Evolutionary conservation across 2,113 vertebrate species (phyloP).

Genomic region (Camelus dromedarius): DNA sequence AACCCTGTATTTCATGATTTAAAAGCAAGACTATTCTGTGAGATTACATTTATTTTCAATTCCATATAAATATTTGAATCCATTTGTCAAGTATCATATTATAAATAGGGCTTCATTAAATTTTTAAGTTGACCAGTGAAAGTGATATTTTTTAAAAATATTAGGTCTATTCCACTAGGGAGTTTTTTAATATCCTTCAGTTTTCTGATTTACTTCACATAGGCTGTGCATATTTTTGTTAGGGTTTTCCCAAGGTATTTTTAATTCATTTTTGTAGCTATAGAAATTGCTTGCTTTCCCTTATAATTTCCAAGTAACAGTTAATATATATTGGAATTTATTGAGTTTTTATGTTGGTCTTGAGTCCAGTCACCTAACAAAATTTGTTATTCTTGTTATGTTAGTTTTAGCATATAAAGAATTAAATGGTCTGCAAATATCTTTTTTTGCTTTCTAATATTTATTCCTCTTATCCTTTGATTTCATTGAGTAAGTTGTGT

Average conservation of each 20-base stretch:
- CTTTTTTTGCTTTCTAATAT: not conserved
- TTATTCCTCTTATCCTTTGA: not conserved
- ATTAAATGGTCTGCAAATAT: not conserved
- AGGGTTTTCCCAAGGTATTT: not conserved
- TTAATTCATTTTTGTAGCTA: conserved; percentile 32
- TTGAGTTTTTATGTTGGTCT: not conserved
- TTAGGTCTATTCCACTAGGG: not conserved
- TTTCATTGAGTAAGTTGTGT: not conserved
- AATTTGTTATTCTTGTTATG: not conserved
- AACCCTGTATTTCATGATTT: not conserved
- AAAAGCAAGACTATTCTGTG: not conserved
- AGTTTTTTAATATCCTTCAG: not conserved
- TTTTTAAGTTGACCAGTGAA: not conserved
- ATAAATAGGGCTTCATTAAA: not conserved
- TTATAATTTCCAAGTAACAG: not conserved
- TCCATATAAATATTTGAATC: not conserved
- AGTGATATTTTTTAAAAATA: not conserved
- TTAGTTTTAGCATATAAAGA: not conserved
- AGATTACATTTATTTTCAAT: conserved; percentile 9
- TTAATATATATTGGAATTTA: not conserved
- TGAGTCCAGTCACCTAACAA: not conserved
- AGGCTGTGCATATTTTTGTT: not conserved
- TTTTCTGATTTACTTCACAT: not conserved
- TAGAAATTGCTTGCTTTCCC: not conserved
- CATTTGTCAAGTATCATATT: not conserved